Evolutionary conservation across 2,888 invertebrate genomes (phyloP), one percentile per base, ranked within the genome.

Genomic region (Seira ritae): DNA sequence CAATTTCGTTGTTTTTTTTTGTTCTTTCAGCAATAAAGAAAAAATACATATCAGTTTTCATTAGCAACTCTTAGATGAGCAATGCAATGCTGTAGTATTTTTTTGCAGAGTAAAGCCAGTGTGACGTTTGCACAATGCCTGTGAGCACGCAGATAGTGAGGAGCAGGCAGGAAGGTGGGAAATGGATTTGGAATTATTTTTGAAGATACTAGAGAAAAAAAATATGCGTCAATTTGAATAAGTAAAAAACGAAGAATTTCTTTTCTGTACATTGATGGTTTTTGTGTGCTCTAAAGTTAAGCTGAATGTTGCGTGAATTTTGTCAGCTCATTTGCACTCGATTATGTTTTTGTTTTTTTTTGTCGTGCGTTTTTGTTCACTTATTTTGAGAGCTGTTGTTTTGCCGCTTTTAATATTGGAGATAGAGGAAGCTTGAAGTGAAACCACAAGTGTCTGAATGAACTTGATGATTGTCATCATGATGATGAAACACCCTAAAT

Each of bases 371-470:
- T 31, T n/a, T 50, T 15, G 12, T 50, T 50, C 17, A 12, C 50
- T n/a, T n/a, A 42, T 42, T 42, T 50, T 50, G 1, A 50, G 50
- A 50, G 31, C 31, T 31, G 31, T 50, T 50, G 42, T 42, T 42
- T 42, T 42, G 4, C 42, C 42, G n/a, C n/a, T n/a, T n/a, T n/a
- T 8, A 42, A 8, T 42, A 12, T 62, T 62, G 62, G 62, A 62
- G n/a, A n/a, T 62, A 20, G n/a, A 62, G 62, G 62, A 62, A 62
- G 22, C 22, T 12, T 19, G 20, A 62, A 20, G 62, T 62, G 22
- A 62, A 20, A 62, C 62, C 62, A 62, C 62, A 62, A 62, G 62
- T 62, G 62, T 20, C 62, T 62, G 20, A 62, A 20, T 62, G 62
- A 62, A 62, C 62, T 62, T 62, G 62, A 22, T 62, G 62, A 62